Base-by-base conservation (phyloP, 2,797 vertebrate genomes). In the Phrynocephalus vlangalii region DNA sequence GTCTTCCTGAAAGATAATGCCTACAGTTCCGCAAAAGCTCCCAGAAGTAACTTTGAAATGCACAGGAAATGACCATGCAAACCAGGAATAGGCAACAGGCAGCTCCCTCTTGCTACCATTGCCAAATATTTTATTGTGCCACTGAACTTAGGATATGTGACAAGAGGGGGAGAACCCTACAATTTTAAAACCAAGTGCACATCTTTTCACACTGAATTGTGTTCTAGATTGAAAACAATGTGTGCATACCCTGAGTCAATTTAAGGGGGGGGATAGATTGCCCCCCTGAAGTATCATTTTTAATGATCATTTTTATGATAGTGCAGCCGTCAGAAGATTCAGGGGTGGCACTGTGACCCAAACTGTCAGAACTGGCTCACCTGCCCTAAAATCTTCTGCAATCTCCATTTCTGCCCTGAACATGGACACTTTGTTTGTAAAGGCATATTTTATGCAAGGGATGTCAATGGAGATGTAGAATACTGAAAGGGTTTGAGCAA, bases 381-480 rank as follows among this genome's bases (percentile, higher is more conserved):
- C 81, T 66, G 80, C 63, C 67, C 33, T 67, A 48, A 85, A 85
- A 26, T 28, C 82, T 87, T 88, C 78, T 90, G 79, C 79, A 0
- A 56, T 82, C 84, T 79, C 11, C 50, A 71, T 89, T 78, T 83
- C 86, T 86, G 63, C 52, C 71, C 77, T 72, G 82, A 72, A 73
- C 20, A 3, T 77, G 72, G 2, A 1, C 3, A 0, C 71, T 71
- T 22, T 90, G 72, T 86, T 73, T 20, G 63, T 79, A 26, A 92
- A 82, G 83, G 86, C 85, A 38, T 15, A 79, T 82, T 92, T 60
- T 83, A 78, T 82, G 68, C 68, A 89, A 88, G 33, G 60, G 48
- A 70, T 82, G 82, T 91, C 88, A 92, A 89, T 77, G 86, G 48
- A 94, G 89, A 75, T 82, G 86, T 79, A 88, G 82, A 94, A 72